Evolutionary conservation across 2,888 invertebrate species (phyloP), one percentile per base, ranked within the genome.

Genomic region (Xanthia togata): DNA sequence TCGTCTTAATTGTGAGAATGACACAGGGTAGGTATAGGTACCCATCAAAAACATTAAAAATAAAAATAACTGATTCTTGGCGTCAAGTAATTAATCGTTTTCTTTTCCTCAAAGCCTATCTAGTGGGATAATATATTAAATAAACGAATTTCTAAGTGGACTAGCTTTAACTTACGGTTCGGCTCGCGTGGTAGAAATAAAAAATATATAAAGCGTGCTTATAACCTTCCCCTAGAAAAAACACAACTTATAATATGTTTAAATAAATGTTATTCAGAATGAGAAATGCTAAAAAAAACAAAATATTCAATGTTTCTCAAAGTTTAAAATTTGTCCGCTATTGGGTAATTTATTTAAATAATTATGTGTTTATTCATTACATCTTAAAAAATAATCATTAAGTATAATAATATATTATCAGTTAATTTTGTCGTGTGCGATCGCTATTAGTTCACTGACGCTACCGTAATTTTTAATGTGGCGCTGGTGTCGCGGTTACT

Each of bases 291-390:
- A 44, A 44, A 44, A 44, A 44, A 44, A 44, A 44, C 44, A 44
- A 44, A 71, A 71, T 71, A 71, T 71, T 71, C 71, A 71, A 71
- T 71, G 71, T 71, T 71, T 71, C 71, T 71, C 71, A 71, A 71
- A 71, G 71, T 71, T 71, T 71, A 71, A 71, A 71, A 71, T 71
- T 71, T 71, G 71, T 71, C 71, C 71, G 71, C 71, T 71, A 71
- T 71, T 71, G 71, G 71, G 71, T 71, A 71, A 71, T 71, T 62
- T 71, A 71, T 71, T 62, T 62, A 71, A 71, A 71, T 71, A 71
- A 70, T 70, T 70, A 70, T 70, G 70, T 70, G 70, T 70, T 70
- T 70, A 60, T 70, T 70, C 70, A 70, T 70, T 70, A 70, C 70
- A 70, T 70, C 70, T 70, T 70, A 70, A 70, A 70, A 70, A 70